Percentiles rank a stretch among this genome's conserved stretches.
Evolutionary conservation across 2,797 vertebrate species (phyloP).

Genomic region (Channallabes apus): DNA sequence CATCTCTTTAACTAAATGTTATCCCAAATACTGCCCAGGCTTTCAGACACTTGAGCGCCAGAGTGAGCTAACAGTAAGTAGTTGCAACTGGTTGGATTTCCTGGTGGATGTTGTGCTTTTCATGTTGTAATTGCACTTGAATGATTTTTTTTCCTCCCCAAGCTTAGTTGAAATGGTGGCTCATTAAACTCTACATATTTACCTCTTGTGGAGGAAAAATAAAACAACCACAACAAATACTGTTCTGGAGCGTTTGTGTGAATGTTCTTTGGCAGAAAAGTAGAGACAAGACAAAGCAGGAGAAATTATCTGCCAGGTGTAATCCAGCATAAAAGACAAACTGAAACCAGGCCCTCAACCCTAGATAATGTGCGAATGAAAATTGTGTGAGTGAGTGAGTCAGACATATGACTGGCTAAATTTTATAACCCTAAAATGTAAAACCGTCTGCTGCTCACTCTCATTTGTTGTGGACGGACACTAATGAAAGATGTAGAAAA

Average conservation of each 20-base stretch:
- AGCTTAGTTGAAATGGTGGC: not conserved
- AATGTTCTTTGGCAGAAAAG: conserved; percentile 16
- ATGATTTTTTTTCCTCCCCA: not conserved
- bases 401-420: conserved; percentile 3
- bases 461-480: conserved; percentile 27
- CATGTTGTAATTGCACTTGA: not conserved
- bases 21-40: not conserved
- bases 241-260: not conserved
- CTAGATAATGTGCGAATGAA: not conserved
- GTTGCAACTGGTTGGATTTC: too few relatives aligned
- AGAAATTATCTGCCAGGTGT: not conserved
- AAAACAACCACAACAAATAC: not conserved
- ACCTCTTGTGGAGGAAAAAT: not conserved
- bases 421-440: not conserved
- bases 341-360: not conserved
- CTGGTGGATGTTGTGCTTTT: not conserved
- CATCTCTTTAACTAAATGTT: not conserved
- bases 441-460: not conserved
- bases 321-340: not conserved
- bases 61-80: not conserved
- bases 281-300: not conserved
- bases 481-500: conserved; percentile 23
- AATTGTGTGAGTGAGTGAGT: not conserved
- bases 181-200: not conserved
- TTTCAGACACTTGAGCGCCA: not conserved